A percentile compares a stretch with the other conserved stretches of the same genome.
Conservation (phyloP, 2,113 vertebrate species). For the Sinocyclocheilus anophthalmus region DNA sequence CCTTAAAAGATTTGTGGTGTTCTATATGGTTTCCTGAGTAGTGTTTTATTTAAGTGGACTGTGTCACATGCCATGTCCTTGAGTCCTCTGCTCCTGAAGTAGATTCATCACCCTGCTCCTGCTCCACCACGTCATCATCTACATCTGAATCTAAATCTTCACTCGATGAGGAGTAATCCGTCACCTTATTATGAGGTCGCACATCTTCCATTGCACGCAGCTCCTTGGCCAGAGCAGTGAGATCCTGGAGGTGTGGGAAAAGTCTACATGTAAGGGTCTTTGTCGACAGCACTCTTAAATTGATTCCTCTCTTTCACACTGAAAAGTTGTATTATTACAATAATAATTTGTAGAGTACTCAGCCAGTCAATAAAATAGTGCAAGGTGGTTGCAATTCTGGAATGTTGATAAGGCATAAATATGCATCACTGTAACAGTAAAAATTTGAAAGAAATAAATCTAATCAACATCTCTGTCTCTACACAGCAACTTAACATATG, state of each 20-base stretch:
- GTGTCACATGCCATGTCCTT: not conserved
- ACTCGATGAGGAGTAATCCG: not conserved
- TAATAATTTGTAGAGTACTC: no score
- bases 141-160: conserved; percentile 2
- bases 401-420: no score
- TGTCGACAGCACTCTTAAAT: not conserved
- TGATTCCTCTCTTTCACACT: not conserved
- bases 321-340: not conserved
- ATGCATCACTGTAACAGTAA: no score
- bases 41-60: not conserved
- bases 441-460: no score
- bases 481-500: no score
- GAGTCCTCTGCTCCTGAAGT: not conserved
- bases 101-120: not conserved
- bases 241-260: not conserved
- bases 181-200: not conserved
- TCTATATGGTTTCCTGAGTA: not conserved
- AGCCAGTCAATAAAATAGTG: no score
- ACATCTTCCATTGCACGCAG: not conserved
- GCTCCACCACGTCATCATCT: not conserved
- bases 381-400: no score
- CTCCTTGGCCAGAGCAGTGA: not conserved
- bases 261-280: not conserved
- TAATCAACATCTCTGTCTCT: no score
- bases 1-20: not conserved